Base-by-base conservation (phyloP, 1,140 invertebrate genomes). In the Drosophila hydei region DNA sequence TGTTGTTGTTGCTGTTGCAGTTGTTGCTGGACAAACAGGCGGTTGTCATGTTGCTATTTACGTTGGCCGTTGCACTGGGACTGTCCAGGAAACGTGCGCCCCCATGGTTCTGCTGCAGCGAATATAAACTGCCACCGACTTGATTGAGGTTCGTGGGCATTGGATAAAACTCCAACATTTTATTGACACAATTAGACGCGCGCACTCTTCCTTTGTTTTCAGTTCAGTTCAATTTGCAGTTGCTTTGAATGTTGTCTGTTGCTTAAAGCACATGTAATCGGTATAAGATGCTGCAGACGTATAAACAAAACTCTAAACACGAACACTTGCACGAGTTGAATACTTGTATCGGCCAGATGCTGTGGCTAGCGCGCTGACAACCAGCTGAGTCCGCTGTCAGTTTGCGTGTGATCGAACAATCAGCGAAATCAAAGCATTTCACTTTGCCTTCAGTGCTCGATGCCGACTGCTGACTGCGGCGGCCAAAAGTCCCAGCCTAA, bases 161-260 rank as follows among this genome's bases (percentile, higher is more conserved):
- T 74, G 90, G 90, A 87, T 91, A 91, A 64, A 91, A 91, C 74
- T 91, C 90, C 72, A 91, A 79, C 90, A 91, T 91, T 77, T 65
- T 85, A 74, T 75, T 64, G 54, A 63, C 33, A 70, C 67, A 55
- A 21, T 30, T 45, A 45, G 23, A 18, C 56, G 56, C 56, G 18
- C 11, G 2, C 40, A 45, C 36, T 19, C 19, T 59, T 33, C 5
- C 38, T 19, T n/a, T 40, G 33, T 43, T 45, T 58, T 16, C 5
- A 12, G 9, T 30, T 43, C 11, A 40, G 3, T 43, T 43, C 8
- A 18, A 27, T 18, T 27, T 16, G 25, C 14, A 51, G 6, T 45
- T 12, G 40, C 1, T 27, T 16, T 27, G 1, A 40, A 19, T n/a
- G 16, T 23, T 4, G 6, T 5, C n/a, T n/a, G 21, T 33, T 19